Evolutionary conservation across 2,888 invertebrate genomes (phyloP), one percentile per base, ranked within the genome.

Genomic region (Scaptodrosophila latifasciaeformis): DNA sequence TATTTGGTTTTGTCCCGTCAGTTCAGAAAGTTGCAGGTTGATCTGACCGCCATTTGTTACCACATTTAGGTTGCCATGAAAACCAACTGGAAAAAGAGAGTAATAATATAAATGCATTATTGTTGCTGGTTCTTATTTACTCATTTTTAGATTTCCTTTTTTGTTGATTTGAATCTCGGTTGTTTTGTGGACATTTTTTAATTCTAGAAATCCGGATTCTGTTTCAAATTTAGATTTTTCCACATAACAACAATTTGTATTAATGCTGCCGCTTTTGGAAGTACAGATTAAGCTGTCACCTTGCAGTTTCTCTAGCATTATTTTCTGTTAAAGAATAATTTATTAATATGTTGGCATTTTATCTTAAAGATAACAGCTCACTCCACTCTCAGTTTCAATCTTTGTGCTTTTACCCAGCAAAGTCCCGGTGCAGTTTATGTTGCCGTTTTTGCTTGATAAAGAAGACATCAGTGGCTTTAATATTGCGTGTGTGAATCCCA

Each of bases 121-220:
- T 17, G 4, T 9, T 10, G 2, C 4, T 21, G 19, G 2, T 6
- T 34, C 9, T n/a, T 1, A 69, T 80, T 65, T 57, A 86, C 86
- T 83, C 85, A 86, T 86, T 31, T 78, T 78, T 0, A 86, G 54
- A 4, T 82, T 70, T 2, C 82, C 86, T n/a, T 78, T 57, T 44
- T 83, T 56, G 9, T 82, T 64, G 2, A 86, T 65, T 46, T 68
- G 59, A 10, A 86, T 74, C 48, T 81, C 70, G 1, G 81, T 68
- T 6, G 54, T 64, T 53, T 86, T 86, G 58, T 86, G 86, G 0
- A 86, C 79, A 60, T 86, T 86, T 19, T 82, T 82, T 0, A 86
- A 65, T 9, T 80, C 68, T 55, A 86, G 51, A 7, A 60, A 59
- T 1, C 86, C 86, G 2, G 67, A 78, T 24, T 77, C 65, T 0